Evolutionary conservation across 2,113 vertebrate genomes (phyloP), one percentile per base, ranked within the genome.

Genomic region (Chroicocephalus ridibundus): DNA sequence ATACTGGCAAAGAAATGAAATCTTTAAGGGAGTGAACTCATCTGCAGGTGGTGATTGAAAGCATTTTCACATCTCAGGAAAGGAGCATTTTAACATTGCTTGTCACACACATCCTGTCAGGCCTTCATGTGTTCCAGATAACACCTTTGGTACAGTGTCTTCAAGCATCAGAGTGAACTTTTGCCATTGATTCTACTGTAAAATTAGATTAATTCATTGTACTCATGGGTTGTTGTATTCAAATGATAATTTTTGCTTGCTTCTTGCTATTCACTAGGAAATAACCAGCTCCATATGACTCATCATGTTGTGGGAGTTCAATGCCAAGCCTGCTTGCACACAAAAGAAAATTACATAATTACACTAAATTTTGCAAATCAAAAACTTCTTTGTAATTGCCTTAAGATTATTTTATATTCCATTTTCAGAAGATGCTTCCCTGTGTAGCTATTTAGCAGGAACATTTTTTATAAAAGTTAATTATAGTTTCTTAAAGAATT

Each of bases 281-380:
- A 95, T 81, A 94, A 92, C 40, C 93, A 95, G 85, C 93, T 97
- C 85, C 91, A 5, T 74, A 17, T 96, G 94, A 97, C 86, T 97
- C 96, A 88, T 88, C 94, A 10, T 91, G 82, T 94, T 84, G 94
- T 95, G 74, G 92, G 94, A 96, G 84, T 74, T 97, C 88, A 95
- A 80, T 92, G 89, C 86, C 89, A 93, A 97, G 76, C 90, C 86
- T 90, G 88, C 89, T 95, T 95, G 90, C 93, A 96, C 85, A 96
- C 94, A 96, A 97, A 97, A 71, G 88, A 60, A 97, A 97, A 95
- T 94, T 85, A 86, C 78, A 91, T 88, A 82, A 96, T 97, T 96
- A 96, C 60, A 91, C 91, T 91, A 69, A 71, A 96, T 90, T 97
- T 22, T 94, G 72, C 61, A 94, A 78, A 96, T 85, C 87, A 97